Evolutionary conservation across 2,888 invertebrate genomes (phyloP).

Genomic region (Morpho deidamia): DNA sequence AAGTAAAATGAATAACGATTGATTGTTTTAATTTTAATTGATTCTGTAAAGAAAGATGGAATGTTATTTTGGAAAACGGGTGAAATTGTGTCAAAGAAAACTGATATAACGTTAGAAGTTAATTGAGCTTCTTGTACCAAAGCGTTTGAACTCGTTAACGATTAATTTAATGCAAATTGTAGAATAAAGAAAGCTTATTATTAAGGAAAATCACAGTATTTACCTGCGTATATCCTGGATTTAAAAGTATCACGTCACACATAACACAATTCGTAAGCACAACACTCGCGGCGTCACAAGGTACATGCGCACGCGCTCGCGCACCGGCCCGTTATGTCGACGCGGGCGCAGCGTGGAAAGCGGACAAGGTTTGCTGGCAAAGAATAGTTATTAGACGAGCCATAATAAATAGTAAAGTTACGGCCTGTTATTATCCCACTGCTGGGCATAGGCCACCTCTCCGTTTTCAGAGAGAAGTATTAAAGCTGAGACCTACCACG

Average conservation of each 20-base stretch:
- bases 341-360: constrained; percentile 49
- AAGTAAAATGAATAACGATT: too few relatives aligned
- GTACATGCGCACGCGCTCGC: constrained; percentile 40
- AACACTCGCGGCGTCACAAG: constrained; percentile 29
- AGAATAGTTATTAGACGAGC: constrained; percentile 30
- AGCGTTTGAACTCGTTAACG: too few relatives aligned
- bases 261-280: constrained; percentile 21
- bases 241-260: constrained; percentile 18
- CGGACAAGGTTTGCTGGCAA: constrained; percentile 40
- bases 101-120: background rate
- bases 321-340: constrained; percentile 58
- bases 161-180: too few relatives aligned
- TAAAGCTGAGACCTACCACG: too few relatives aligned
- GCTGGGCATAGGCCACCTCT: too few relatives aligned
- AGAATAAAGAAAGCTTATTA: background rate
- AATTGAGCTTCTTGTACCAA: background rate
- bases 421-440: too few relatives aligned
- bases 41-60: too few relatives aligned
- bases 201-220: background rate
- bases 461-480: too few relatives aligned
- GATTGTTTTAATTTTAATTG: too few relatives aligned
- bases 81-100: constrained; percentile 4
- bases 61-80: background rate
- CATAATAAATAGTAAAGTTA: background rate
- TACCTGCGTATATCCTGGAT: constrained; percentile 8